Evolutionary conservation across 2,888 invertebrate genomes (phyloP), one percentile per base, ranked within the genome.

Genomic region (Acheta domesticus): DNA sequence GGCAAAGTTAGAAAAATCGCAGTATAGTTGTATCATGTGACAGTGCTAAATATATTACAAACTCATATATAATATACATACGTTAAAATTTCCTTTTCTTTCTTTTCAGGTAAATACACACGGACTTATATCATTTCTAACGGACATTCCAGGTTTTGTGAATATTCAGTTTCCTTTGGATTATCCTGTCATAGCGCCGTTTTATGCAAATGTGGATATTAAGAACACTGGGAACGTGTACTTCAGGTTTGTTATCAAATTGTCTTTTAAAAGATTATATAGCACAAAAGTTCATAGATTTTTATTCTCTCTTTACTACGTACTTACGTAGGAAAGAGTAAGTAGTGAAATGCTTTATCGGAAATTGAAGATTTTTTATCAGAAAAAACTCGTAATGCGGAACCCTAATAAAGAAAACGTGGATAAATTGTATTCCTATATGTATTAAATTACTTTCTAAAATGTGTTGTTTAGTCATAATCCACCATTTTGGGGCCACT

Each of bases 161-260:
- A 96, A 96, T 86, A 92, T 94, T 50, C 94, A 96, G 84, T 96
- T 97, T 86, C 96, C 97, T 0, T 88, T 96, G 83, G 95, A 94
- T 82, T 96, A 96, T 86, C 94, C 97, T 0, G 91, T 95, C 2
- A 95, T 98, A 83, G 95, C 97, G 0, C 95, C 95, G 0, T 93
- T 97, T 84, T 96, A 98, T 86, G 92, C 96, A 0, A 97, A 98
- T 86, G 91, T 98, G 8, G 98, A 98, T 86, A 95, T 93, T 0
- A 90, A 92, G 1, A 88, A 87, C 14, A 88, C 91, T 1, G 96
- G 97, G 16, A 87, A 89, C 11, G 91, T 97, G 82, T 93, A 91
- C 83, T 95, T 93, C 85, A 87, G 89, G 89, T 89, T 84, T 80
- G 78, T 20, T 11, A 77, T 36, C 36, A 36, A 36, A 36, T 36